phyloP scores from a whole-genome alignment of 1,140 invertebrate genomes.

The Trichonephila clavata region DNA sequence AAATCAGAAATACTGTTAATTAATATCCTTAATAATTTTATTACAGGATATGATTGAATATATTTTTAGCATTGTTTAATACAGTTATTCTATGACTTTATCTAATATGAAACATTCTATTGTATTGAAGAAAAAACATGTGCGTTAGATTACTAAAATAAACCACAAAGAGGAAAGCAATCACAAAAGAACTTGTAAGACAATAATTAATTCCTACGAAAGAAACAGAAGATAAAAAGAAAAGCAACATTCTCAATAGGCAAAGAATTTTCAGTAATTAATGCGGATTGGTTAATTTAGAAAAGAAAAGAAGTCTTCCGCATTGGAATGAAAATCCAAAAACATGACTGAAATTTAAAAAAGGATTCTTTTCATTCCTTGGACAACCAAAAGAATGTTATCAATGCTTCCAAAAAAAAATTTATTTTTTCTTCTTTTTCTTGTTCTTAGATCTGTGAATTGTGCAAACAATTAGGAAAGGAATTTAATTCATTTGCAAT shows the following conservation, averaged over 20 bases:
- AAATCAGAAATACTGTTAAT: too few species aligned
- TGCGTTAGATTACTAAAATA: too few species aligned
- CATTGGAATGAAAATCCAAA: neutral
- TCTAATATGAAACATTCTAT: too few species aligned
- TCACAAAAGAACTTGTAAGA: neutral
- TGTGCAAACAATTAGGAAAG: neutral
- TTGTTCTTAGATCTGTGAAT: neutral
- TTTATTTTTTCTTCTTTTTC: neutral
- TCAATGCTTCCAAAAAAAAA: neutral
- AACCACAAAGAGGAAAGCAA: neutral
- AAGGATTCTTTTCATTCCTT: neutral
- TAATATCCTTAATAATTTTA: too few species aligned
- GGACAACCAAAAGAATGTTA: neutral
- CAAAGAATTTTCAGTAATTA: neutral
- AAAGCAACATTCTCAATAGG: neutral
- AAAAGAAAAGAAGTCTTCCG: neutral
- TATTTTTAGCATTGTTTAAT: too few species aligned
- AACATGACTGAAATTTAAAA: neutral
- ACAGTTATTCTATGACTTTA: too few species aligned
- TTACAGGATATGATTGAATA: too few species aligned
- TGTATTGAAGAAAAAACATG: too few species aligned
- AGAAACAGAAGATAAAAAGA: neutral
- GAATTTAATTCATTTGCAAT: neutral
- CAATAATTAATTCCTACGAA: neutral
- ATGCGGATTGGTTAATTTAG: slow-evolving; percentile 20